Evolutionary conservation across 1,140 invertebrate genomes (phyloP), one percentile per base, ranked within the genome.

Genomic region (Drosophila sucinea): DNA sequence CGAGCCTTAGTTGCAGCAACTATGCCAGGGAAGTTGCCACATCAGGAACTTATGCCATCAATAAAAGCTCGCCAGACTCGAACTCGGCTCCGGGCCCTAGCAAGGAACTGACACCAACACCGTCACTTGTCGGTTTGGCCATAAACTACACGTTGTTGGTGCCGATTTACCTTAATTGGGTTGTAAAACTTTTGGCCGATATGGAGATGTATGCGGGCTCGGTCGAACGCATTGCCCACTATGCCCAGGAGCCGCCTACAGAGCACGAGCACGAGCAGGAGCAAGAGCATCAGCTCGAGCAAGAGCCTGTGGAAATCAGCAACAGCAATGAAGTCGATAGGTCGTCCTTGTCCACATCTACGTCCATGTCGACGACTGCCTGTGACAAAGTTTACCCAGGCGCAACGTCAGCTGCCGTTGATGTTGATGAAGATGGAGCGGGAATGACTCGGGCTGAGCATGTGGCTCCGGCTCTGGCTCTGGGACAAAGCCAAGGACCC

Each of bases 131-230:
- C 33, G 96, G 96, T 2, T 91, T 97, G 64, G 95, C 96, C 35
- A 95, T 96, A 73, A 95, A 96, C 81, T 97, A 97, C 92, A 95
- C 96, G n/a, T 94, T 97, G 23, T 92, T 97, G 60, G 94, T 97
- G 67, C 96, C 96, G 17, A 95, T 96, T 77, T 97, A 96, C 92
- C 93, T 97, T 44, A 96, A 96, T 81, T 96, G 96, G 94, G 95
- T 96, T 55, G 96, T 96, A 64, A 96, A 96, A 91, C 96, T 96
- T 91, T 94, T 96, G 63, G 94, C 96, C 3, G 96, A 96, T 86
- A 94, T 96, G 72, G 96, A 97, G 92, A 95, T 95, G 93, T 96
- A 96, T 84, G 95, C 97, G 93, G 95, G 95, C 35, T 95, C 96
- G 10, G 95, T 97, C 0, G 95, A 96, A 73, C 93, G 96, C 73